These are phyloP conservation scores for Drosophila rufa DNA, from an alignment of 1,140 invertebrate species.

Conservation along the genomic window DNA sequence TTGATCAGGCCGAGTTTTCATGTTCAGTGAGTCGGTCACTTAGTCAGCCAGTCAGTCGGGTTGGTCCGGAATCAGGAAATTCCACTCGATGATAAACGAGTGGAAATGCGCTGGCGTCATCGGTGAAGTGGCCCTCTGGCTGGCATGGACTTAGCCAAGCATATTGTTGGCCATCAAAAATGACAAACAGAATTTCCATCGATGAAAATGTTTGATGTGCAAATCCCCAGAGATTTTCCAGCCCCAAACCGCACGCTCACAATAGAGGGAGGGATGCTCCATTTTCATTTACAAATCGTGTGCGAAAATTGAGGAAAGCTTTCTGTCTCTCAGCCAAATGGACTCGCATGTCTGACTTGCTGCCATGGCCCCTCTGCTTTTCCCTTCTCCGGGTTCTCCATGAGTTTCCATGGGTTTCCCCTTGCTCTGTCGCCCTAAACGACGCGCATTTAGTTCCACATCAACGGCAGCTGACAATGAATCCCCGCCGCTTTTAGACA, in stretches of 20 bases:
- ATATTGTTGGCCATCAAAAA: slow-evolving; percentile 29
- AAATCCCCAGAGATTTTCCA: slow-evolving; percentile 62
- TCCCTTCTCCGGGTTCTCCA: neutral
- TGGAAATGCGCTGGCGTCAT: slow-evolving; percentile 18
- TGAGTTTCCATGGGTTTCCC: neutral
- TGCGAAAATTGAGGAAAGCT: slow-evolving; percentile 50
- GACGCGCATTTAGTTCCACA: slow-evolving; percentile 53
- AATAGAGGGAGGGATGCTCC: slow-evolving; percentile 5
- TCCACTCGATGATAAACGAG: slow-evolving; percentile 54
- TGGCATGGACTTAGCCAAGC: slow-evolving; percentile 37
- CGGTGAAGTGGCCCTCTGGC: slow-evolving; percentile 30
- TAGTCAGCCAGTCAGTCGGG: slow-evolving; percentile 11
- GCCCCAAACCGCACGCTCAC: neutral
- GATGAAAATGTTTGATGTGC: slow-evolving; percentile 69
- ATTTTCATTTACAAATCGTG: slow-evolving; percentile 60
- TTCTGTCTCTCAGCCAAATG: slow-evolving; percentile 35
- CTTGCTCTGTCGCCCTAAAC: slow-evolving; percentile 29
- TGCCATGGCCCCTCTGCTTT: slow-evolving; percentile 3
- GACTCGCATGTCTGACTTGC: slow-evolving; percentile 45
- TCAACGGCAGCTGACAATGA: slow-evolving; percentile 53
- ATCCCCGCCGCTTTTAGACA: slow-evolving; percentile 24
- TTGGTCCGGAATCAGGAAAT: slow-evolving; percentile 18
- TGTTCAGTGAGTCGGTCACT: slow-evolving; percentile 22
- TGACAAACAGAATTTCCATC: slow-evolving; percentile 55
- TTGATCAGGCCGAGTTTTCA: slow-evolving; percentile 36